Base-by-base conservation (phyloP, 1,140 invertebrate genomes). In the Ceratina japonica region DNA sequence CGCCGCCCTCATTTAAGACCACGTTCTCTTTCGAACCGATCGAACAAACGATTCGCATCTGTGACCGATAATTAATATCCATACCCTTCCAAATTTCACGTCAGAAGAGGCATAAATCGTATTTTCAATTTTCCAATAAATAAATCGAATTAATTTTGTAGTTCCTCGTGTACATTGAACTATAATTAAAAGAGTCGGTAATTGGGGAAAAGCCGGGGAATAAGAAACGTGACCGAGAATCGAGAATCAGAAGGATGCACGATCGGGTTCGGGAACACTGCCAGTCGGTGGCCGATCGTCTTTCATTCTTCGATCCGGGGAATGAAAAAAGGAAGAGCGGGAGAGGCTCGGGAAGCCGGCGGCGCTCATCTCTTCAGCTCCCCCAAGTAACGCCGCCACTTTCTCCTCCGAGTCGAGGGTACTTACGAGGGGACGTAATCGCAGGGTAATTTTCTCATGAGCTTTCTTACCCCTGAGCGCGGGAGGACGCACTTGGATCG, bases 371-470 rank as follows among this genome's bases (percentile, higher is more conserved):
- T 74, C 61, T n/a, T 75, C 65, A 20, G n/a, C 15, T 72, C 68
- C 74, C 66, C 31, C 68, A 24, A 72, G 59, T 49, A 15, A n/a
- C n/a, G 13, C 37, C 58, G 68, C 68, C 68, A 72, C 68, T 70
- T 71, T 78, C 66, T 54, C 58, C n/a, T 13, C 15, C 61, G 12
- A 58, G 22, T 74, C 52, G 63, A 63, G 65, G 63, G 66, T 76
- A 86, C 80, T 85, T 85, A 84, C 73, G 80, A 72, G 83, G 74
- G 84, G 83, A 87, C 80, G 85, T 88, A 90, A 90, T 90, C 89
- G 87, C 84, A 84, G 82, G 86, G 87, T 91, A 90, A 91, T 91
- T 91, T 89, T 89, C 88, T 90, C 87, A 86, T 87, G 88, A 89
- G 86, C 75, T 87, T 86, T 84, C 88, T 89, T 90, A 89, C 88